Evolutionary conservation across 2,113 vertebrate genomes (phyloP).

Genomic region (Channa maculata): DNA sequence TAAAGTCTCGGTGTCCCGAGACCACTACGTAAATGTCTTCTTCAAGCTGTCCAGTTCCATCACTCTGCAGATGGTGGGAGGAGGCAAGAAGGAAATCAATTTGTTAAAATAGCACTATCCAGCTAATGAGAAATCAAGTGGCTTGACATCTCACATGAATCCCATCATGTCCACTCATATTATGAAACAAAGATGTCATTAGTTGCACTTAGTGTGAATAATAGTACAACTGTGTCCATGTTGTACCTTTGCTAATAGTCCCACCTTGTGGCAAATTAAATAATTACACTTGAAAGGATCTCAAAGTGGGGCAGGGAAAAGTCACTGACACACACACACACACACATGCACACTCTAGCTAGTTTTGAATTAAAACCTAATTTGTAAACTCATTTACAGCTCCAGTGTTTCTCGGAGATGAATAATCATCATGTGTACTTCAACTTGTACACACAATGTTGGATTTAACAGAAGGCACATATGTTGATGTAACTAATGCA

Average conservation of each 20-base stretch:
- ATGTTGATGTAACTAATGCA: no score
- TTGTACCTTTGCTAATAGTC: slow-evolving; percentile 55
- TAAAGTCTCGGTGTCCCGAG: slow-evolving; percentile 48
- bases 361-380: not conserved
- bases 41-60: slow-evolving; percentile 68
- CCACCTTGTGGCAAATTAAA: slow-evolving; percentile 62
- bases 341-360: no score
- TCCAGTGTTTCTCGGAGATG: no score
- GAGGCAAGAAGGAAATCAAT: slow-evolving; percentile 66
- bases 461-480: no score
- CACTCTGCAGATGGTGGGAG: slow-evolving; percentile 67
- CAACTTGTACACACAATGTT: no score
- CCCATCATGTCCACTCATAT: slow-evolving; percentile 69
- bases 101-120: slow-evolving; percentile 69
- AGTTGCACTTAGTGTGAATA: slow-evolving; percentile 52
- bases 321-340: no score
- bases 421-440: no score
- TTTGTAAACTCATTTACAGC: not conserved
- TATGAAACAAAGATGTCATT: slow-evolving; percentile 66
- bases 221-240: not conserved
- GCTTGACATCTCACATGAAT: slow-evolving; percentile 75
- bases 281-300: slow-evolving; percentile 34
- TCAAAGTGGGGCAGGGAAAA: not conserved
- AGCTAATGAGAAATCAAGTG: slow-evolving; percentile 79
- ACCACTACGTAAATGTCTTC: slow-evolving; percentile 71